A percentile compares a stretch with the other conserved stretches of the same genome.
phyloP scores from a whole-genome alignment of 2,113 vertebrate genomes.

The Chlorocebus sabaeus region DNA sequence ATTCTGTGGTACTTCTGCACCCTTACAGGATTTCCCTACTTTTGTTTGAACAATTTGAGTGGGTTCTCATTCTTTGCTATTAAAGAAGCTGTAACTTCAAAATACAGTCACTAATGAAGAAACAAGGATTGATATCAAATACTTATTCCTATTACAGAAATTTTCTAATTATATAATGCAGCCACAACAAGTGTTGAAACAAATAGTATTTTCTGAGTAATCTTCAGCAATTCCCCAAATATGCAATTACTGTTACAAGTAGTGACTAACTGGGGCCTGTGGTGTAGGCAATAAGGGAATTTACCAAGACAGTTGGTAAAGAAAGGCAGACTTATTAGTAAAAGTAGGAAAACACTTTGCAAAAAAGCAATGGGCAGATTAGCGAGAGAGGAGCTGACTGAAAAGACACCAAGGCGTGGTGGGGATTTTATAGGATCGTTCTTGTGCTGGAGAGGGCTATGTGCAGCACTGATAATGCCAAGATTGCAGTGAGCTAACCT shows the following conservation, averaged over 20 bases:
- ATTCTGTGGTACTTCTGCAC: not conserved
- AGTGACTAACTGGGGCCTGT: too few species aligned
- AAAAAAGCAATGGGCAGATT: too few species aligned
- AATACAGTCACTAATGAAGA: not conserved
- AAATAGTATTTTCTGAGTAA: not conserved
- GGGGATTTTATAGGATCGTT: too few species aligned
- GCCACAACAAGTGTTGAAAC: not conserved
- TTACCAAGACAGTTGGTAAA: too few species aligned
- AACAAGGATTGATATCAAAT: not conserved
- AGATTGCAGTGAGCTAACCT: too few species aligned
- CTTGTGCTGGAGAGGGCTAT: too few species aligned
- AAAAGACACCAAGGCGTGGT: too few species aligned
- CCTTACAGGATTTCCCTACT: not conserved
- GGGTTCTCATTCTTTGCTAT: not conserved
- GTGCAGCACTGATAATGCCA: too few species aligned
- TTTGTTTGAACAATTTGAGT: not conserved
- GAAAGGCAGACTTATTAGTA: too few species aligned
- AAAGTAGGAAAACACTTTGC: too few species aligned
- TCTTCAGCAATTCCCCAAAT: conserved; percentile 6
- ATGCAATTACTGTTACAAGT: not conserved
- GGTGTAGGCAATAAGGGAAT: too few species aligned
- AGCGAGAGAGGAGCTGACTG: too few species aligned
- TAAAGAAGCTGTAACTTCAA: not conserved
- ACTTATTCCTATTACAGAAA: not conserved
- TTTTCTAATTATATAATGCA: not conserved